Conservation (phyloP, 2,888 invertebrate species). For the Tinea semifulvella region DNA sequence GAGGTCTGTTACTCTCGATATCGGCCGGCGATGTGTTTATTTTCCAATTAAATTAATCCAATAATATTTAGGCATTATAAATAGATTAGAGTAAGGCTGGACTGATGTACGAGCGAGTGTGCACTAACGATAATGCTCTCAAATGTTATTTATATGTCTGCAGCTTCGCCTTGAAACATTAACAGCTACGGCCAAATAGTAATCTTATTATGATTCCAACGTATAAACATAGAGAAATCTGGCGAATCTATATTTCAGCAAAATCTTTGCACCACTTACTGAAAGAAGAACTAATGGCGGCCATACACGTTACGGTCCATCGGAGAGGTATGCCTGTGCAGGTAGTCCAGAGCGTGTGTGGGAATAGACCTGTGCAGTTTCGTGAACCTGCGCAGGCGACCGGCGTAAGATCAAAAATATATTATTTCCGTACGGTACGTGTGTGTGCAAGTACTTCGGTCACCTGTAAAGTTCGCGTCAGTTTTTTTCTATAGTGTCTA, state of each 20-base stretch:
- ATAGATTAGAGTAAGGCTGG: conserved; percentile 17
- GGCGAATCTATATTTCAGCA: neutral
- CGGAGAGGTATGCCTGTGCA: too few species aligned
- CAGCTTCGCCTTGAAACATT: conserved; percentile 6
- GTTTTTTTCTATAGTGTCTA: too few species aligned
- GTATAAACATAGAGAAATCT: neutral
- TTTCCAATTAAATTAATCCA: conserved; percentile 17
- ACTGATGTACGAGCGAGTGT: conserved; percentile 9
- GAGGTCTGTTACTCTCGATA: conserved; percentile 15
- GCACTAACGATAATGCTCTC: conserved; percentile 4
- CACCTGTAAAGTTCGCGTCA: too few species aligned
- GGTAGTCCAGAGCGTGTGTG: too few species aligned
- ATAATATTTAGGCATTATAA: conserved; percentile 18
- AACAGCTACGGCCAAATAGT: neutral
- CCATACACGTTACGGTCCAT: too few species aligned
- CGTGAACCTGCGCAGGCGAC: too few species aligned
- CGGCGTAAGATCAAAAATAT: too few species aligned
- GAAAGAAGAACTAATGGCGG: too few species aligned
- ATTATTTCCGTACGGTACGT: too few species aligned
- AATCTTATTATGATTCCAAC: neutral
- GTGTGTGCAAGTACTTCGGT: too few species aligned
- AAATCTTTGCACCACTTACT: neutral
- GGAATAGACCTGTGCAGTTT: too few species aligned
- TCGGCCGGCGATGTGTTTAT: conserved; percentile 15
- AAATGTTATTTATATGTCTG: conserved; percentile 6